Evolutionary conservation across 2,797 vertebrate species (phyloP).

Genomic region (Gallinago stenura): DNA sequence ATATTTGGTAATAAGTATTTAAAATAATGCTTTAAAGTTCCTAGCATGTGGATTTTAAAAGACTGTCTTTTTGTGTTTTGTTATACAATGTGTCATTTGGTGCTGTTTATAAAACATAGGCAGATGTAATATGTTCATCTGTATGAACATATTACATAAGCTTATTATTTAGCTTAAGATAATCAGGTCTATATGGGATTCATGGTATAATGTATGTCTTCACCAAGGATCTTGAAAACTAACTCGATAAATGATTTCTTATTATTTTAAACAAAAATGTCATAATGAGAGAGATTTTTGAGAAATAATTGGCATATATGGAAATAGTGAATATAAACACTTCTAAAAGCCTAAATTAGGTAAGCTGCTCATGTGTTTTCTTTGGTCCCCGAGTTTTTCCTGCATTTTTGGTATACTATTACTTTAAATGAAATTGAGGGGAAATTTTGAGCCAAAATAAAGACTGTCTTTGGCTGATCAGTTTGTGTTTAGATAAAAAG

Average conservation of each 20-base stretch:
- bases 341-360: neutral
- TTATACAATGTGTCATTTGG: neutral
- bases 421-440: neutral
- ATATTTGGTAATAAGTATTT: conserved; percentile 9
- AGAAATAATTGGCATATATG: neutral
- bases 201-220: neutral
- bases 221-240: neutral
- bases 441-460: neutral
- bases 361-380: neutral
- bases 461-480: neutral
- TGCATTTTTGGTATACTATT: neutral
- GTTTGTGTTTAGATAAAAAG: neutral
- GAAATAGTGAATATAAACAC: neutral
- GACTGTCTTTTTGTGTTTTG: neutral
- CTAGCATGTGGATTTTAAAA: neutral
- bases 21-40: neutral
- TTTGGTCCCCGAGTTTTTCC: neutral
- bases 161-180: neutral
- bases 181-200: neutral
- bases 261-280: neutral
- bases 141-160: neutral
- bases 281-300: neutral
- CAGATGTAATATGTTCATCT: neutral
- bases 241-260: neutral
- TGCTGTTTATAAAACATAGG: conserved; percentile 15